Conservation (phyloP, 2,888 invertebrate species). For the Andrena bucephala region DNA sequence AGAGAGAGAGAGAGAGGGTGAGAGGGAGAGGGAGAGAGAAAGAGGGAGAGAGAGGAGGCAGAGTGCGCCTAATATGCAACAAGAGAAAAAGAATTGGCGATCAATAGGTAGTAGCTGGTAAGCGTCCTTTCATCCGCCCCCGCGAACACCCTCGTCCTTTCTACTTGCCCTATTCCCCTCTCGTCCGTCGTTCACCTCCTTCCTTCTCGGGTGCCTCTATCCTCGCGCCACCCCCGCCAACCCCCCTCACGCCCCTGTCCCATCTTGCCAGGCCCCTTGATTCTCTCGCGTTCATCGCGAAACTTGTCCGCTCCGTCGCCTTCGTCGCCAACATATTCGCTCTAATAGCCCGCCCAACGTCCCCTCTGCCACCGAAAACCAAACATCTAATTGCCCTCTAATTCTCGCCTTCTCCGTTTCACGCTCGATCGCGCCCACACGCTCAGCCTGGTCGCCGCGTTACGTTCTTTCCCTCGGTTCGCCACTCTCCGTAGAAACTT, state of each 20-base stretch:
- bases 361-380: slow-evolving; percentile 71
- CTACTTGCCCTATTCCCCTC: slow-evolving; percentile 74
- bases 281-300: slow-evolving; percentile 76
- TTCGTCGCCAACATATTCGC: slow-evolving; percentile 70
- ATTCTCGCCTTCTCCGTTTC: slow-evolving; percentile 31
- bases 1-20: slow-evolving; percentile 44
- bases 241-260: slow-evolving; percentile 51
- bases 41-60: slow-evolving; percentile 70
- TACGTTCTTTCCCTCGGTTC: background rate
- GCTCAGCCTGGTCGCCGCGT: background rate
- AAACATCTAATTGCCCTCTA: slow-evolving; percentile 57
- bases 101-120: slow-evolving; percentile 85
- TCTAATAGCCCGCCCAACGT: slow-evolving; percentile 62
- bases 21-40: slow-evolving; percentile 79
- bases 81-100: slow-evolving; percentile 85
- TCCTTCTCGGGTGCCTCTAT: slow-evolving; percentile 70
- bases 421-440: background rate
- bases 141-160: slow-evolving; percentile 77
- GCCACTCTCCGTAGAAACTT: slow-evolving; percentile 21
- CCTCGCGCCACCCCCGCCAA: slow-evolving; percentile 50
- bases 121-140: slow-evolving; percentile 85
- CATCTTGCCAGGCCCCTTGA: slow-evolving; percentile 68
- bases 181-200: slow-evolving; percentile 67
- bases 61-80: slow-evolving; percentile 85
- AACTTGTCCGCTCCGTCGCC: slow-evolving; percentile 73